Conservation (phyloP, 2,797 vertebrate genomes). For the Borostomias antarcticus region DNA sequence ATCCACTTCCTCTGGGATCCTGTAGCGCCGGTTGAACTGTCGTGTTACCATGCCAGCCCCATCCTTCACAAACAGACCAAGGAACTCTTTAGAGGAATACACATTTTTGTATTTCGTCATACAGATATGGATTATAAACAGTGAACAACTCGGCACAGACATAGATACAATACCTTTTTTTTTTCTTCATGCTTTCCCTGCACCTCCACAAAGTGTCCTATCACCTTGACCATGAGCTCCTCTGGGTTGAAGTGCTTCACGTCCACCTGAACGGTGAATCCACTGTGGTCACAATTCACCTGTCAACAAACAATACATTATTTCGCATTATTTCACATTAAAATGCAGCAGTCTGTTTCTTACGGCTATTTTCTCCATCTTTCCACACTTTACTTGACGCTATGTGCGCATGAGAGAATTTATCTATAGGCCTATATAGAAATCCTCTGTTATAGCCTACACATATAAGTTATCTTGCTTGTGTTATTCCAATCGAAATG, state of each 20-base stretch:
- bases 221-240: constrained; percentile 77
- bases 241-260: constrained; percentile 77
- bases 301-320: constrained; percentile 37
- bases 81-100: background rate
- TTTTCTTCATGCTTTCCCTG: constrained; percentile 79
- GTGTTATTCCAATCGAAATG: background rate
- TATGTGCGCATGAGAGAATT: no score
- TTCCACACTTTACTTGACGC: no score
- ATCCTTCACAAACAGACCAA: constrained; percentile 56
- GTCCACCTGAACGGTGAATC: constrained; percentile 77
- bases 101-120: background rate
- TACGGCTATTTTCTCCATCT: background rate
- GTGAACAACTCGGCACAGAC: background rate
- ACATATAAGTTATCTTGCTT: no score
- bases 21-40: constrained; percentile 78
- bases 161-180: constrained; percentile 69
- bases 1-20: constrained; percentile 78
- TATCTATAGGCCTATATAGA: no score
- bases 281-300: constrained; percentile 72
- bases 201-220: constrained; percentile 79
- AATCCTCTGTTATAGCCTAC: no score
- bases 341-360: background rate
- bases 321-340: background rate
- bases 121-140: background rate
- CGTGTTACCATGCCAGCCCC: constrained; percentile 72